A percentile compares a stretch with the other conserved stretches of the same genome.
phyloP scores from a whole-genome alignment of 1,140 invertebrate species.

The Drosophila prosaltans region DNA sequence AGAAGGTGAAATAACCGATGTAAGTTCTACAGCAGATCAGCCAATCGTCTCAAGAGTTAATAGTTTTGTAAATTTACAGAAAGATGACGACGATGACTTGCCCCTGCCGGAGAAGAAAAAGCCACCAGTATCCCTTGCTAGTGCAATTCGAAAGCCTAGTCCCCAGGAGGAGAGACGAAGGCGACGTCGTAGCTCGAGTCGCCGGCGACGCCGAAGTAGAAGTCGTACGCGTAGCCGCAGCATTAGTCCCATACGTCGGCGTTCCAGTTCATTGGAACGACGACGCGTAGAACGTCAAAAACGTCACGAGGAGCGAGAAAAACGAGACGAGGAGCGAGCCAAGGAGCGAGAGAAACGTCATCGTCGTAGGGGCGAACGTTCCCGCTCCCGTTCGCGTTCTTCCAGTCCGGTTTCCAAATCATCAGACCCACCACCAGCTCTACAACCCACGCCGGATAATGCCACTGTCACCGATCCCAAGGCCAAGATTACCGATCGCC shows the following conservation, averaged over 20 bases:
- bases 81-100: constrained; percentile 48
- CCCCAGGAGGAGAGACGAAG: constrained; percentile 12
- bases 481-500: constrained; percentile 76
- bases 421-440: constrained; percentile 3
- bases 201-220: constrained; percentile 39
- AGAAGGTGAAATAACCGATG: constrained; percentile 69
- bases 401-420: neutral
- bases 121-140: constrained; percentile 17
- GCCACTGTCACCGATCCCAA: constrained; percentile 67
- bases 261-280: constrained; percentile 68
- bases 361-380: constrained; percentile 19
- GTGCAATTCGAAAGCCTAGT: constrained; percentile 43
- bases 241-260: constrained; percentile 49
- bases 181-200: constrained; percentile 25
- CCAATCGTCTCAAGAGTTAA: constrained; percentile 7
- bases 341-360: constrained; percentile 59
- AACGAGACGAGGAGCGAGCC: constrained; percentile 56
- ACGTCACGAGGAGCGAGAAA: constrained; percentile 69
- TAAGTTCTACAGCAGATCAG: constrained; percentile 35
- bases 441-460: constrained; percentile 49
- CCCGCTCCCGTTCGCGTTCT: constrained; percentile 13
- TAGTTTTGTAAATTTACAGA: constrained; percentile 26
- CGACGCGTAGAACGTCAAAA: constrained; percentile 63
- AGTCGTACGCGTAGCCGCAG: constrained; percentile 55
- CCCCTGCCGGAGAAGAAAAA: neutral